Base-by-base conservation (phyloP, 2,113 vertebrate genomes). In the Petrocephalus zakoni region DNA sequence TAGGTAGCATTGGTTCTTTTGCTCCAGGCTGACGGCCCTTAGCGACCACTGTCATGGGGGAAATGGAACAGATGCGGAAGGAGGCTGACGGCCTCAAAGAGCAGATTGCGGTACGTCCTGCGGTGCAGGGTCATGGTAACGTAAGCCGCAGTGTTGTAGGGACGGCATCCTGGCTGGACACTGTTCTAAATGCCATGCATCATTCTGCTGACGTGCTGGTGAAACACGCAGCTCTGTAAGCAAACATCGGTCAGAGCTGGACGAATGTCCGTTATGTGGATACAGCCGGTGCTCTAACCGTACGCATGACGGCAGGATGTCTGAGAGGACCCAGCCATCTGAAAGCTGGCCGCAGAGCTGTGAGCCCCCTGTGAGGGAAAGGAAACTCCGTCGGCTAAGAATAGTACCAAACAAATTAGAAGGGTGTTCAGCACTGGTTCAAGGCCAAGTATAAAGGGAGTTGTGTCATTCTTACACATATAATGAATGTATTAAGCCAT, bases 51-150 rank as follows among this genome's bases (percentile, higher is more conserved):
- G 82, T 91, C 92, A 96, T 96, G 95, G 95, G 94, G 91, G 95
- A 96, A 92, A 93, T 96, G 55, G 95, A 95, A 22, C 86, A 89
- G 0, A 92, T 96, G 93, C 95, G 95, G 92, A 96, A 96, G 93
- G 95, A 96, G 92, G 95, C 93, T 8, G 94, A 95, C 42, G 90
- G 90, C 89, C 93, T 96, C 84, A 95, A 95, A 83, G 88, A 93
- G 84, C 89, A 96, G 91, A 96, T 96, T 61, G 95, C 95, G 93
- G 95, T 96, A 92, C 92, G 93, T 5, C 21, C 49, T 75, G 4
- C 55, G 17, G 21, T 11, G 34, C 72, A 17, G 29, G 13, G 29
- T 78, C 22, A 25, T 4, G 0, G 47, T 8, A 17, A 13, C 29
- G 13, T 37, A 17, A 5, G 11, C 25, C 29, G 68, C 58, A 10